A percentile compares a stretch with the other conserved stretches of the same genome.
These are phyloP conservation scores for Peromyscus polionotus DNA, from an alignment of 2,113 vertebrate species.

Conservation along the genomic window DNA sequence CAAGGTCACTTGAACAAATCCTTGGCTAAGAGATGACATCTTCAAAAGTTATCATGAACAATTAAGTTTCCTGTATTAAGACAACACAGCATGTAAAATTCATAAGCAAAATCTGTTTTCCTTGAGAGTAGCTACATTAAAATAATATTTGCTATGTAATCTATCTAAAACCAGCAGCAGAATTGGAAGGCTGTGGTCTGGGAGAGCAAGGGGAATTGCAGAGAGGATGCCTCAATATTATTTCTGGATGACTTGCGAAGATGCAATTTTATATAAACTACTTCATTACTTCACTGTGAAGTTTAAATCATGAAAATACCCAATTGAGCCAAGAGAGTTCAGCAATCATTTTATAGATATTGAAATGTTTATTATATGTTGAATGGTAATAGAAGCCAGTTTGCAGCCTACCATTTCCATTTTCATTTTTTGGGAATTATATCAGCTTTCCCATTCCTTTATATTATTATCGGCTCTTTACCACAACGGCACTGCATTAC, in stretches of 20 bases:
- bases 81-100: neutral
- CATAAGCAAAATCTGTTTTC: constrained; percentile 37
- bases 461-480: constrained; percentile 54
- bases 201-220: neutral
- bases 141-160: constrained; percentile 45
- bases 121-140: constrained; percentile 38
- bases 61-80: neutral
- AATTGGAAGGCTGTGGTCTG: constrained; percentile 17
- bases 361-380: constrained; percentile 60
- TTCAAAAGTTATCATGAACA: constrained; percentile 16
- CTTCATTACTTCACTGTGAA: constrained; percentile 53
- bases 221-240: constrained; percentile 13
- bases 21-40: constrained; percentile 29
- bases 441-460: constrained; percentile 46
- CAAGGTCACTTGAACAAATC: constrained; percentile 8
- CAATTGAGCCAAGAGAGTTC: constrained; percentile 12
- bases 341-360: constrained; percentile 59
- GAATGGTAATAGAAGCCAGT: constrained; percentile 38
- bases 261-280: constrained; percentile 54
- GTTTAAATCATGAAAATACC: constrained; percentile 55
- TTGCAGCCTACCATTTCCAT: constrained; percentile 53
- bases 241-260: constrained; percentile 54
- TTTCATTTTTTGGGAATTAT: constrained; percentile 41
- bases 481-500: neutral
- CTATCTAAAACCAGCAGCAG: constrained; percentile 43